Evolutionary conservation across 2,888 invertebrate genomes (phyloP).

Genomic region (Polyommatus icarus): DNA sequence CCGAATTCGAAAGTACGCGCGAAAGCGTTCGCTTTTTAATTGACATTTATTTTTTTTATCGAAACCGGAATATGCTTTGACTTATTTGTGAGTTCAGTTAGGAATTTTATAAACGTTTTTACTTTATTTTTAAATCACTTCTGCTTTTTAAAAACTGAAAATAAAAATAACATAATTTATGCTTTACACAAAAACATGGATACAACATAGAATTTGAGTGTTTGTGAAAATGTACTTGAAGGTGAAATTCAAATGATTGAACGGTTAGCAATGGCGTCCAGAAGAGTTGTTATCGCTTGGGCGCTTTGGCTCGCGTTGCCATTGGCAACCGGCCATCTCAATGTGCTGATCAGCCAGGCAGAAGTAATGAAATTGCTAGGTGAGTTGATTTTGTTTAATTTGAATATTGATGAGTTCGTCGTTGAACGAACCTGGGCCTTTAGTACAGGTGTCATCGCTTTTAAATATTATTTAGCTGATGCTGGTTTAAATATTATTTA

Average conservation of each 20-base stretch:
- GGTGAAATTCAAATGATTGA: conserved; percentile 67
- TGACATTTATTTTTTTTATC: conserved; percentile 3
- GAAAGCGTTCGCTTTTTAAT: conserved; percentile 33
- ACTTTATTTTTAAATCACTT: background rate
- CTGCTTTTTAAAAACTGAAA: background rate
- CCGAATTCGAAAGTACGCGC: conserved; percentile 42
- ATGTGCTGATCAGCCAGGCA: conserved; percentile 89
- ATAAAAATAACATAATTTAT: background rate
- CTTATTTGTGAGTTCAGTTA: background rate
- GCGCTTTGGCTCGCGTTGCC: conserved; percentile 72
- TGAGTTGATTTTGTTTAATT: conserved; percentile 66
- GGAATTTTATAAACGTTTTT: background rate
- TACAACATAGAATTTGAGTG: conserved; percentile 48
- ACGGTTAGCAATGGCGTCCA: conserved; percentile 62
- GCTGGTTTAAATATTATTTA: too few relatives aligned
- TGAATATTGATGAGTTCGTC: conserved; percentile 24
- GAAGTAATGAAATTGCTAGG: conserved; percentile 90
- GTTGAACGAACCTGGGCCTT: background rate
- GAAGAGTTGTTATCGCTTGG: conserved; percentile 67
- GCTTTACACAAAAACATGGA: conserved; percentile 44
- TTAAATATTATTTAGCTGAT: too few relatives aligned
- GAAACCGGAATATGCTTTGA: background rate
- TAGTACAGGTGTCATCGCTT: too few relatives aligned
- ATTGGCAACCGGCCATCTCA: conserved; percentile 85
- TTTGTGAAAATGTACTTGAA: conserved; percentile 58